Base-by-base conservation (phyloP, 1,140 invertebrate species). In the Heliconius hewitsoni region DNA sequence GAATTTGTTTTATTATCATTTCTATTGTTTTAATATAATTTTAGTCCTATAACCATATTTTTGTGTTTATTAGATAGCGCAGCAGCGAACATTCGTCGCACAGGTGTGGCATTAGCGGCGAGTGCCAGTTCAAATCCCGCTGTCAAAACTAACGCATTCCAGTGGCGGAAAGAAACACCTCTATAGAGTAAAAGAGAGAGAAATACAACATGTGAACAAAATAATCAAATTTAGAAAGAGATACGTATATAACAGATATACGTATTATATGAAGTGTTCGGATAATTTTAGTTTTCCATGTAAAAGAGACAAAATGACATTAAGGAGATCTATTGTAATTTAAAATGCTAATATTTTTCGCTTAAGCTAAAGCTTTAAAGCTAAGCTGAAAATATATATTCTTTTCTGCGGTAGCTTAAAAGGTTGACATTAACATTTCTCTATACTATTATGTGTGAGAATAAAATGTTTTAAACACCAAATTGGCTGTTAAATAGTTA, bases 71-170 rank as follows among this genome's bases (percentile, higher is more conserved):
- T 83, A 95, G 93, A 95, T 77, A 92, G 85, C 23, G 94, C 94
- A 34, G 94, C 94, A 0, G 94, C 94, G 0, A 95, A 95, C 77
- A 91, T 95, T 11, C 87, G 94, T 8, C 87, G 94, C 3, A 95
- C 94, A 0, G 94, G 94, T 50, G 94, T 95, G 0, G 94, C 94
- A 4, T 75, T 95, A 39, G 94, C 94, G 0, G 93, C 93, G 0
- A 95, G 93, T 78, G 94, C 94, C 27, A 94, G 93, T 76, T 94
- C 93, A 72, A 95, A 95, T 84, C 94, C 94, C 0, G 93, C 92
- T 0, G 94, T 95, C 74, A 95, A 94, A 81, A 95, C 92, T 8
- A 95, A 95, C 85, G 94, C 94, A 0, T 95, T 95, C 81, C 93
- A 95, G 74, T 95, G 94, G 94, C 85, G 93, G 77, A 93, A 94